Evolutionary conservation across 2,797 vertebrate genomes (phyloP), one percentile per base, ranked within the genome.

Genomic region (Monodelphis domestica): DNA sequence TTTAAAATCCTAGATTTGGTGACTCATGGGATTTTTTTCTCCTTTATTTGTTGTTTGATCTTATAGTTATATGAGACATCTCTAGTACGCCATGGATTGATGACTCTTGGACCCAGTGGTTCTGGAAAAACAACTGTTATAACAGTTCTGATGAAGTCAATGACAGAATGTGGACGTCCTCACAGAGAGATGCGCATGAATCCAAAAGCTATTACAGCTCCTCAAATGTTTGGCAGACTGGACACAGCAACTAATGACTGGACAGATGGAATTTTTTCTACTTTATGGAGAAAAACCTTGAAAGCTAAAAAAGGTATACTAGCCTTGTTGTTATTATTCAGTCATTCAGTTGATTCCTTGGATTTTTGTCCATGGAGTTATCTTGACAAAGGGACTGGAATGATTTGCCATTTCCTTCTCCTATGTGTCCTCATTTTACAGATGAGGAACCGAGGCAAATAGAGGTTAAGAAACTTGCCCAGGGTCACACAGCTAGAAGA

Each of bases 191-290:
- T 99, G 98, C 96, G 98, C 2, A 99, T 99, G 98, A 99, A 99
- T 90, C 98, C 98, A 12, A 99, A 99, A 96, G 98, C 98, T 24
- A 98, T 99, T n/a, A 99, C 98, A 11, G 98, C 98, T 7, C 97
- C 98, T 87, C 98, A 99, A 0, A 98, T 99, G 98, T 99, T 99
- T 97, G 98, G 98, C 94, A 97, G 97, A 87, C 96, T 99, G 53
- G 98, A 98, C 95, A 98, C 98, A 30, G 98, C 98, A 91, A 99
- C 98, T 89, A 99, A 98, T 88, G 98, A 99, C 94, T 99, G 98
- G 98, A 98, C 98, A 84, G 98, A 99, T 95, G 98, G 98, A 59
- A 99, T 98, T 78, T 99, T 99, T 95, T 99, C 98, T 78, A 98
- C 98, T 33, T 96, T 98, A 53, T 99, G 98, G 98, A 98, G 98